Percentiles rank a stretch among this genome's conserved stretches.
Conservation (phyloP, 2,797 vertebrate genomes). For the Notoglanidium macrostoma region DNA sequence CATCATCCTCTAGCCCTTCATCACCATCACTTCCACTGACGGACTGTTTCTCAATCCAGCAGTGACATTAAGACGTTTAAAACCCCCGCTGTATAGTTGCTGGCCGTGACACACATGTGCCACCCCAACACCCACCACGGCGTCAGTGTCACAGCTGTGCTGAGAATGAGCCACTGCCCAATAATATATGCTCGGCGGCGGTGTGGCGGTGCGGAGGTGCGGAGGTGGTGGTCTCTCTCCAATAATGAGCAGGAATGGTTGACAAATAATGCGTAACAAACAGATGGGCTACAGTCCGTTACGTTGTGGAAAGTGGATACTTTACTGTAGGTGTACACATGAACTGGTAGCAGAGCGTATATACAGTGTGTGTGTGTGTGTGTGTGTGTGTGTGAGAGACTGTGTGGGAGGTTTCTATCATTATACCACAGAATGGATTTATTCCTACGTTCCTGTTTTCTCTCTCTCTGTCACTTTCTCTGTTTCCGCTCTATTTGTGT, state of each 20-base stretch:
- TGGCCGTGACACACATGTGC: background rate
- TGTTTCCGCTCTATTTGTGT: background rate
- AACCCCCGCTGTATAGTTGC: background rate
- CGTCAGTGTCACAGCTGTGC: background rate
- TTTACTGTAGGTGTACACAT: background rate
- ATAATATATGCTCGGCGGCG: background rate
- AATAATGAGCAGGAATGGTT: background rate
- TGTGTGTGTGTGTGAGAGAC: background rate
- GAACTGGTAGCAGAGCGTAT: background rate
- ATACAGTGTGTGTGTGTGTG: background rate
- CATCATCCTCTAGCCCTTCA: background rate
- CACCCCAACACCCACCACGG: background rate
- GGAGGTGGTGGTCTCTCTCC: background rate
- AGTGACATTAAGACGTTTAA: conserved; percentile 22
- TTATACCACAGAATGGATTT: background rate
- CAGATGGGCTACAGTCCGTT: background rate
- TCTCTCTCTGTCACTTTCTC: background rate
- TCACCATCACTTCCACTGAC: conserved; percentile 7
- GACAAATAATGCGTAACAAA: background rate
- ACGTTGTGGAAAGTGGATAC: background rate
- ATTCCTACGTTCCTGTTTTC: background rate
- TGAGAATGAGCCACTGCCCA: background rate
- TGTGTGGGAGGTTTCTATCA: conserved; percentile 7
- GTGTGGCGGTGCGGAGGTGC: background rate
- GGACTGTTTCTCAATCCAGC: background rate